Evolutionary conservation across 2,888 invertebrate genomes (phyloP), one percentile per base, ranked within the genome.

Genomic region (Campoplex nolae): DNA sequence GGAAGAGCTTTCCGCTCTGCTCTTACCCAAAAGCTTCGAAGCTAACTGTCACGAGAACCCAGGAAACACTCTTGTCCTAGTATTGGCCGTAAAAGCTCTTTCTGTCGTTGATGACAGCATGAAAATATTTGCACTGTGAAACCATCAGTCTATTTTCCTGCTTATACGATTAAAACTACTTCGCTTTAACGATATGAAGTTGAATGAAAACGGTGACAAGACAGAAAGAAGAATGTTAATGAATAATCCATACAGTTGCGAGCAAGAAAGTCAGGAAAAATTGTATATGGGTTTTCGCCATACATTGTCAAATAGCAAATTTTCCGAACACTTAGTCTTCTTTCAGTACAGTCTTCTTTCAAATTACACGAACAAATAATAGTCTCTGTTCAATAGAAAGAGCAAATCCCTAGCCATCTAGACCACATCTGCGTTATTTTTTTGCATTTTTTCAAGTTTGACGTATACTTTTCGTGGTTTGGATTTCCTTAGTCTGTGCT

Each of bases 51-150:
- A 77, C 77, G 81, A 54, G 74, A 79, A 68, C 51, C 67, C 85
- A 76, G 77, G 81, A 85, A 85, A 67, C 85, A 77, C 80, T 80
- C 76, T 71, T 51, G 54, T 42, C 54, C 32, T 16, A 13, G 58
- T 58, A 74, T 68, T 32, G 35, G 45, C 80, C 62, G 70, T 80
- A 68, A 71, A 76, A 81, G 80, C 76, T 83, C 77, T 80, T 48
- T 62, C 38, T 68, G 42, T 32, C 77, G 23, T 42, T n/a, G 67
- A 73, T 84, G 76, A 62, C 84, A 54, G 67, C 62, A 51, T 65
- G 71, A 75, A 71, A 84, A 80, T 71, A 76, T 84, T 80, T 81
- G 70, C 84, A 54, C 76, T 70, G 16, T 58, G 56, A 68, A 68
- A 56, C 32, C 18, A 58, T 8, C 32, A 28, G 51, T 56, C 42